Conservation (phyloP, 1,140 invertebrate genomes). For the Protaetia brevitarsis region DNA sequence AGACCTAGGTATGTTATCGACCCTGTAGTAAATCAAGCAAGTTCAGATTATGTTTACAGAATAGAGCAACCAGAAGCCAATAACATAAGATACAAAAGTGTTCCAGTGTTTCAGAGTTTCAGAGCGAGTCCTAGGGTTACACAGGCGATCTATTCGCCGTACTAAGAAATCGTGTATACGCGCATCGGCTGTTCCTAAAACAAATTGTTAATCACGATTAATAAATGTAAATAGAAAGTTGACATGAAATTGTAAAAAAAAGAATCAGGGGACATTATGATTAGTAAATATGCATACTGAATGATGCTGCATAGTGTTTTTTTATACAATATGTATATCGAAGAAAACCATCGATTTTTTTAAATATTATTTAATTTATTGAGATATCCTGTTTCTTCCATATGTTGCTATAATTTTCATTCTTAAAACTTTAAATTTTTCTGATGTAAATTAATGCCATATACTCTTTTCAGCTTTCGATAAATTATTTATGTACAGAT, state of each 20-base stretch:
- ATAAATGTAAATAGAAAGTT: too few relatives aligned
- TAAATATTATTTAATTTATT: too few relatives aligned
- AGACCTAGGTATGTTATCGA: constrained; percentile 41
- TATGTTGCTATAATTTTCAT: too few relatives aligned
- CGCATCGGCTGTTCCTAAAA: constrained; percentile 6
- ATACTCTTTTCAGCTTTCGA: background rate
- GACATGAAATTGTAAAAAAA: too few relatives aligned
- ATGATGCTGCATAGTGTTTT: too few relatives aligned
- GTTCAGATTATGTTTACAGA: constrained; percentile 32
- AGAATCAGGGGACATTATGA: too few relatives aligned
- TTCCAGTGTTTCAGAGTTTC: constrained; percentile 45
- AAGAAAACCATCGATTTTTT: too few relatives aligned
- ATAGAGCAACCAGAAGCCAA: constrained; percentile 28
- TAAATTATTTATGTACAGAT: background rate
- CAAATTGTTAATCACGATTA: background rate
- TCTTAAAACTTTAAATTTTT: background rate
- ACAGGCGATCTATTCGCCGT: constrained; percentile 28
- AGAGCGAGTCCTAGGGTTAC: constrained; percentile 50
- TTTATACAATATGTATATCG: too few relatives aligned
- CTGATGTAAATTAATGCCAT: constrained; percentile 12
- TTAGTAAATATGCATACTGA: too few relatives aligned
- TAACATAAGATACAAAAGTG: constrained; percentile 18
- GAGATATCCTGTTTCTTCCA: too few relatives aligned
- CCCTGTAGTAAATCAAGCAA: constrained; percentile 29
- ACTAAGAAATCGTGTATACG: constrained; percentile 6